Conservation (phyloP, 2,113 vertebrate genomes). For the Phylloscopus trochiloides region DNA sequence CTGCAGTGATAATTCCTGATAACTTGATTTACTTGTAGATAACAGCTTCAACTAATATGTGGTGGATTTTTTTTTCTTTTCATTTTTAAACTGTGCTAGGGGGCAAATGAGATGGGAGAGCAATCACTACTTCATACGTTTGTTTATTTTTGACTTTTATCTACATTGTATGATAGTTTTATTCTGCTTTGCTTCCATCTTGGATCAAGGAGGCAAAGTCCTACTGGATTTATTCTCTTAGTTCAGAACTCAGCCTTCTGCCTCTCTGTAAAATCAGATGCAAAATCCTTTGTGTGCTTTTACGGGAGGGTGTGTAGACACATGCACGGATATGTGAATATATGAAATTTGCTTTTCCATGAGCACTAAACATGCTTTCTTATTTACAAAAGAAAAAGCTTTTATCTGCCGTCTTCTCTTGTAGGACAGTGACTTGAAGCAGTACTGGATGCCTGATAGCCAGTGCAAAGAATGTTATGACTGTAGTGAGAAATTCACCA, state of each 20-base stretch:
- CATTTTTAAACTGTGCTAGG: neutral
- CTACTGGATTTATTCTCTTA: neutral
- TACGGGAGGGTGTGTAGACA: neutral
- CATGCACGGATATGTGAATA: rapidly evolving
- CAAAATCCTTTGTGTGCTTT: neutral
- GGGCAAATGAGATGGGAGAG: neutral
- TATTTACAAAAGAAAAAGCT: neutral
- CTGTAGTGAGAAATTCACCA: slow-evolving; percentile 98
- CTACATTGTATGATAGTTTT: neutral
- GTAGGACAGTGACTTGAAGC: slow-evolving; percentile 97
- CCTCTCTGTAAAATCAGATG: neutral
- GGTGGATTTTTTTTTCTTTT: neutral
- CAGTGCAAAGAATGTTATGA: slow-evolving; percentile 99
- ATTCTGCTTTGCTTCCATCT: neutral
- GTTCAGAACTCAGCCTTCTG: neutral
- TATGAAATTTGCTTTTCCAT: neutral
- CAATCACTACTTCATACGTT: neutral
- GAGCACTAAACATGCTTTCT: neutral
- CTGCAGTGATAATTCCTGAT: neutral
- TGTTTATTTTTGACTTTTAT: neutral
- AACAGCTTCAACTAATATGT: neutral
- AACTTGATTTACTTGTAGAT: neutral
- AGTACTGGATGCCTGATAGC: slow-evolving; percentile 99
- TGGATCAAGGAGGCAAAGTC: neutral
- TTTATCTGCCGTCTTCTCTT: neutral